A percentile compares a stretch with the other conserved stretches of the same genome.
These are phyloP conservation scores for Semaprochilodus insignis DNA, from an alignment of 2,797 vertebrate genomes.

Conservation along the genomic window DNA sequence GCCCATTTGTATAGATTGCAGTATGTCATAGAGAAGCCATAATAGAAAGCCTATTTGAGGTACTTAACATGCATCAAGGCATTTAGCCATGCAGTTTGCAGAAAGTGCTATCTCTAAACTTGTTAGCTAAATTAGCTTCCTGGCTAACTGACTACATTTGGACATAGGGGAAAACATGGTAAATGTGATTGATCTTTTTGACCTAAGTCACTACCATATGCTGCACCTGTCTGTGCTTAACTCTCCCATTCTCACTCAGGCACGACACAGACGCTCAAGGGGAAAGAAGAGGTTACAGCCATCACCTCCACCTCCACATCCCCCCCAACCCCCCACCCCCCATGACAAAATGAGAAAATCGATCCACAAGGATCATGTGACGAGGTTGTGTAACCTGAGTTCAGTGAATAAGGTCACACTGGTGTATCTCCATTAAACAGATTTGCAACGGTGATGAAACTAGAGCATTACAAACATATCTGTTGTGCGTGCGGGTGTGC, in stretches of 20 bases:
- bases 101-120: background rate
- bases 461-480: background rate
- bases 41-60: background rate
- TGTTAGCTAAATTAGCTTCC: background rate
- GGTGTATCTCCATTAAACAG: slow-evolving; percentile 49
- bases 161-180: too few relatives aligned
- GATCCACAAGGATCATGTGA: slow-evolving; percentile 49
- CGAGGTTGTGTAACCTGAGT: slow-evolving; percentile 39
- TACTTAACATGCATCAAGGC: background rate
- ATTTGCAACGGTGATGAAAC: slow-evolving; percentile 33
- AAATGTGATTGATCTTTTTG: too few relatives aligned
- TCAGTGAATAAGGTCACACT: slow-evolving; percentile 46
- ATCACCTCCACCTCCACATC: background rate
- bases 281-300: slow-evolving; percentile 20
- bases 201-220: too few relatives aligned
- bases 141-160: too few relatives aligned
- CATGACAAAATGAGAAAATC: slow-evolving; percentile 43
- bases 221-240: too few relatives aligned
- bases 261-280: background rate
- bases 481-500: background rate
- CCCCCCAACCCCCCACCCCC: slow-evolving; percentile 24
- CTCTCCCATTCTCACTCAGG: background rate
- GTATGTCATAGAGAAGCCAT: background rate
- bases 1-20: background rate
- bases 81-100: background rate